A percentile compares a stretch with the other conserved stretches of the same genome.
Evolutionary conservation across 1,140 invertebrate species (phyloP).

Genomic region (Chelonus insularis): DNA sequence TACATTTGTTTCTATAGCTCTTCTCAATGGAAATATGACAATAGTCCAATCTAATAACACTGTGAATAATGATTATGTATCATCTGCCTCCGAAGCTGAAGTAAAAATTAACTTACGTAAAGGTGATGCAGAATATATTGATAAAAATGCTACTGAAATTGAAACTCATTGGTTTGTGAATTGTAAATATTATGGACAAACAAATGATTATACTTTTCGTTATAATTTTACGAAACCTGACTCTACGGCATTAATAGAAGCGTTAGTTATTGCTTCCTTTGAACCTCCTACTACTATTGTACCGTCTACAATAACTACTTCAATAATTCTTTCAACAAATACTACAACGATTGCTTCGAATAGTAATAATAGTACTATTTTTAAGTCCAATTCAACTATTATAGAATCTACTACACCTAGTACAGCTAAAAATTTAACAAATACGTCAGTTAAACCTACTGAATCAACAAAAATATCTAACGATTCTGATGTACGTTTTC

Average conservation of each 20-base stretch:
- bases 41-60: constrained; percentile 66
- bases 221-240: constrained; percentile 68
- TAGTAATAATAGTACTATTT: constrained; percentile 1
- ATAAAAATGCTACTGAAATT: constrained; percentile 65
- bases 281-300: constrained; percentile 66
- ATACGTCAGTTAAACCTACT: too few species aligned
- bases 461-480: constrained; percentile 10
- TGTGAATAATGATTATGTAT: constrained; percentile 64
- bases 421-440: constrained; percentile 30
- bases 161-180: constrained; percentile 78
- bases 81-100: constrained; percentile 62
- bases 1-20: constrained; percentile 53
- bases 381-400: constrained; percentile 33
- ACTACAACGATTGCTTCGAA: constrained; percentile 30
- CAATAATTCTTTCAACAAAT: constrained; percentile 32
- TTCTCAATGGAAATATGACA: constrained; percentile 67
- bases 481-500: too few species aligned
- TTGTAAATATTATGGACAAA: constrained; percentile 71
- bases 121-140: constrained; percentile 66
- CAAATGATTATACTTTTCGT: constrained; percentile 63
- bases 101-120: constrained; percentile 64
- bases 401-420: constrained; percentile 29
- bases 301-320: constrained; percentile 49
- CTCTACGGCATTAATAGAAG: constrained; percentile 68
- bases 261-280: constrained; percentile 69